Percentiles rank a stretch among this genome's conserved stretches.
phyloP scores from a whole-genome alignment of 1,140 invertebrate species.

The Drosophila watanabei region DNA sequence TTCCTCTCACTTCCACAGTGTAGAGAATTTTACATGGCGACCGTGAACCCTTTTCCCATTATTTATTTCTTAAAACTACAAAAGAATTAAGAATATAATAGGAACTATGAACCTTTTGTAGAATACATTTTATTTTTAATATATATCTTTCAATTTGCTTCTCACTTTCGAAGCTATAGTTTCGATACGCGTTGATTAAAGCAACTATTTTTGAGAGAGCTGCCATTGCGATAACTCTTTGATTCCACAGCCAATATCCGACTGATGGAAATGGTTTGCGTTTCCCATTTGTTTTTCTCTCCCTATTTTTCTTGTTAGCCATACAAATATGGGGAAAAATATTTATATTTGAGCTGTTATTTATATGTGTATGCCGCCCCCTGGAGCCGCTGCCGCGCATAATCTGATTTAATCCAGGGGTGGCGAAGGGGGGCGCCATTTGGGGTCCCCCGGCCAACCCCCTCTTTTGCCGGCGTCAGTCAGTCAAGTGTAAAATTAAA shows the following conservation, averaged over 20 bases:
- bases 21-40: too few species aligned
- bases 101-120: too few species aligned
- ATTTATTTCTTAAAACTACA: too few species aligned
- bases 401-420: slow-evolving; percentile 66
- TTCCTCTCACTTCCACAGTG: too few species aligned
- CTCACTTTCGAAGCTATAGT: not conserved
- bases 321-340: slow-evolving; percentile 34
- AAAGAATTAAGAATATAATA: too few species aligned
- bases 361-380: slow-evolving; percentile 10
- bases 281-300: slow-evolving; percentile 1
- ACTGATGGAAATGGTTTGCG: slow-evolving; percentile 23
- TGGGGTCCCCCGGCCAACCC: not conserved
- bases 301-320: slow-evolving; percentile 1
- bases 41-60: not conserved
- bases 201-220: slow-evolving; percentile 5
- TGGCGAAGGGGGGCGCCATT: too few species aligned
- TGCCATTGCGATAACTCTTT: slow-evolving; percentile 26
- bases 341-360: slow-evolving; percentile 37
- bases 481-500: slow-evolving; percentile 83
- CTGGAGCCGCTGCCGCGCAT: slow-evolving; percentile 27
- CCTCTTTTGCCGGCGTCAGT: slow-evolving; percentile 30
- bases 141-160: not conserved
- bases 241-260: slow-evolving; percentile 31
- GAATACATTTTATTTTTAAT: not conserved
- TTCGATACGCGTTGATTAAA: not conserved